phyloP scores from a whole-genome alignment of 1,140 invertebrate species.

The Camponotus floridanus region DNA sequence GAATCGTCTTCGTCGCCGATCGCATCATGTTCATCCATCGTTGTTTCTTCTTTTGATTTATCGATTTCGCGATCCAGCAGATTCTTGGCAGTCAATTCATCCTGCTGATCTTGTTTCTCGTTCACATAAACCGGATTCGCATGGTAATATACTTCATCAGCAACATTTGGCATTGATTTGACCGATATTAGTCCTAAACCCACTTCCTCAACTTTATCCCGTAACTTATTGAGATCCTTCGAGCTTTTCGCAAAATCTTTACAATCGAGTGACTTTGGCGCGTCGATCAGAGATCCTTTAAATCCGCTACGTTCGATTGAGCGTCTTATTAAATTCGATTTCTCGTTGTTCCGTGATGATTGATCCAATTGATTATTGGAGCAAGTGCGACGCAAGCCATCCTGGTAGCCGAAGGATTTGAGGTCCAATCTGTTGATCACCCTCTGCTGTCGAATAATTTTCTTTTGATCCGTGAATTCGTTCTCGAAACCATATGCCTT shows the following conservation, averaged over 20 bases:
- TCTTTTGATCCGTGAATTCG: constrained; percentile 69
- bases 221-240: constrained; percentile 46
- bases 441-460: constrained; percentile 64
- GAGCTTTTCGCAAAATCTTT: constrained; percentile 56
- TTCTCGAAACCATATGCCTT: constrained; percentile 82
- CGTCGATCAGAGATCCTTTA: constrained; percentile 38
- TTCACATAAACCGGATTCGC: constrained; percentile 39
- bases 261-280: constrained; percentile 31
- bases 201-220: not conserved
- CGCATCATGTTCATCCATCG: constrained; percentile 1
- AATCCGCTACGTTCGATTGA: constrained; percentile 33
- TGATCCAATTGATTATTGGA: constrained; percentile 80
- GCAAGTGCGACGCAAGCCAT: constrained; percentile 78
- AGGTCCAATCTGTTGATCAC: constrained; percentile 81
- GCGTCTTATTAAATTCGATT: constrained; percentile 70
- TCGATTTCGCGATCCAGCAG: constrained; percentile 25
- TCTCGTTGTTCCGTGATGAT: constrained; percentile 69
- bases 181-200: constrained; percentile 73
- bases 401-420: constrained; percentile 79
- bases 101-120: not conserved
- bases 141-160: constrained; percentile 67
- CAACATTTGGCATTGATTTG: constrained; percentile 82
- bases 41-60: constrained; percentile 31
- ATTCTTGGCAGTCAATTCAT: constrained; percentile 1
- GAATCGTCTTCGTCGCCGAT: constrained; percentile 8